Conservation (phyloP, 2,888 invertebrate species). For the Stenurella melanura region DNA sequence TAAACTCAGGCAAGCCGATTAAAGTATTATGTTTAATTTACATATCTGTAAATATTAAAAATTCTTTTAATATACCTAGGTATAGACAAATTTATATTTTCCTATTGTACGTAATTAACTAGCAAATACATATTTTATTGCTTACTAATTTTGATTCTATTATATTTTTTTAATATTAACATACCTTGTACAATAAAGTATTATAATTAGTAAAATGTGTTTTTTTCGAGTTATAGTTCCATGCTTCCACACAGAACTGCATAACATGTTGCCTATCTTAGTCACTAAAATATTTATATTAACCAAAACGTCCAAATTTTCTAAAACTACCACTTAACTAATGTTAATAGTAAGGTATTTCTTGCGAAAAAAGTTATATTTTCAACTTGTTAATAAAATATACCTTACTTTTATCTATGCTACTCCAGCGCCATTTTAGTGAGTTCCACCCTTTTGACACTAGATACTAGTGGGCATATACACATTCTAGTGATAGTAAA, state of each 20-base stretch:
- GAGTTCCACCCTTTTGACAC: conserved; percentile 26
- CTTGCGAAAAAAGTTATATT: background rate
- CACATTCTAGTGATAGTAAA: conserved; percentile 11
- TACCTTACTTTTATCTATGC: background rate
- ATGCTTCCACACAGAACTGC: background rate
- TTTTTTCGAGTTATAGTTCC: background rate
- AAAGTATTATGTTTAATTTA: background rate
- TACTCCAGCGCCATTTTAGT: conserved; percentile 20
- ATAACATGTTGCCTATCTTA: conserved; percentile 19
- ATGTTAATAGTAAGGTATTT: background rate
- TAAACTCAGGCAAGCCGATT: conserved; percentile 24
- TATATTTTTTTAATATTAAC: background rate
- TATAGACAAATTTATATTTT: background rate
- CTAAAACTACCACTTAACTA: background rate
- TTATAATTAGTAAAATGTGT: background rate
- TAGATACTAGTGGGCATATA: conserved; percentile 10
- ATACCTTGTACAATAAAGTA: background rate
- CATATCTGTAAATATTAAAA: no score
- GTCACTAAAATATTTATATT: no score
- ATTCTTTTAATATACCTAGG: no score
- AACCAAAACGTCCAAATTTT: background rate
- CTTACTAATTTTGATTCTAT: no score
- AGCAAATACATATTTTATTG: no score
- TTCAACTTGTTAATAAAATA: background rate
- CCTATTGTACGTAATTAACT: background rate